These are phyloP conservation scores for Drosophila ironensis DNA, from an alignment of 1,140 invertebrate species.

Conservation along the genomic window DNA sequence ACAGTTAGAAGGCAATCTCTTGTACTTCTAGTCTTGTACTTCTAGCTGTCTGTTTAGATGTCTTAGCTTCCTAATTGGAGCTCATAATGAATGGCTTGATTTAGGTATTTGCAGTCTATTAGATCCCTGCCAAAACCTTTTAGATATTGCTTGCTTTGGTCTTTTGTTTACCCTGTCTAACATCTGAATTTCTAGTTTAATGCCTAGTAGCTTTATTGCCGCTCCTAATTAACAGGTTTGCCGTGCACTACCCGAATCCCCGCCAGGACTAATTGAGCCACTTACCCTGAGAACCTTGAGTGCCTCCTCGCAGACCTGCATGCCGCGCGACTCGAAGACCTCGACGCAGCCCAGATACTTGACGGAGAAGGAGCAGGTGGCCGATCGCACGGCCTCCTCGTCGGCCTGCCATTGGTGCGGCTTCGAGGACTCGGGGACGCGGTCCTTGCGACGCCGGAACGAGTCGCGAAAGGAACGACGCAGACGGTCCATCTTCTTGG, in stretches of 20 bases:
- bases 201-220: too few relatives aligned
- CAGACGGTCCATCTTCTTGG: conserved; percentile 94
- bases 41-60: too few relatives aligned
- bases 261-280: conserved; percentile 13
- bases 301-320: conserved; percentile 99
- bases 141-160: too few relatives aligned
- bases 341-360: conserved; percentile 99
- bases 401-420: conserved; percentile 99
- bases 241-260: background rate
- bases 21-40: too few relatives aligned
- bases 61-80: too few relatives aligned
- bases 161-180: too few relatives aligned
- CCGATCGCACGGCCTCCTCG: conserved; percentile 95
- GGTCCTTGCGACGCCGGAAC: conserved; percentile 92
- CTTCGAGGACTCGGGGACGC: conserved; percentile 94
- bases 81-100: too few relatives aligned
- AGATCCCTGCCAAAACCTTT: too few relatives aligned
- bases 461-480: conserved; percentile 95
- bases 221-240: too few relatives aligned
- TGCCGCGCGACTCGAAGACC: conserved; percentile 99
- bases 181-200: too few relatives aligned
- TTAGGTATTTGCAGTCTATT: too few relatives aligned
- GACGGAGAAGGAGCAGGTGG: conserved; percentile 98
- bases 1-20: too few relatives aligned
- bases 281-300: conserved; percentile 95